These are phyloP conservation scores for Clarias pachynema DNA, from an alignment of 2,797 vertebrate species.

Conservation along the genomic window DNA sequence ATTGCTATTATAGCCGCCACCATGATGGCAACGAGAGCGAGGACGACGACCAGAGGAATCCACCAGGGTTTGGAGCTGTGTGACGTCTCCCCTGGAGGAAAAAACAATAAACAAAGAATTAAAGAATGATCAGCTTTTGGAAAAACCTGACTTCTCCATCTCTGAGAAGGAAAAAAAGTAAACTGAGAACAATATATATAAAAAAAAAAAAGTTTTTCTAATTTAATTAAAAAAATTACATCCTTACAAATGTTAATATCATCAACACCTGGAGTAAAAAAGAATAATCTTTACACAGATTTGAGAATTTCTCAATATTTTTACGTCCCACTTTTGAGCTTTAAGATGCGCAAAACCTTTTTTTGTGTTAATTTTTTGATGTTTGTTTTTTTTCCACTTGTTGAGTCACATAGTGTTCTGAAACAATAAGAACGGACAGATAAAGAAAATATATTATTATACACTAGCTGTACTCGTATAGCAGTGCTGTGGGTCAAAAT, in stretches of 20 bases:
- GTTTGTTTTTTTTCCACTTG: too few species aligned
- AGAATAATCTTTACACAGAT: neutral
- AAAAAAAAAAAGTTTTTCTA: neutral
- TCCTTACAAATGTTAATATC: neutral
- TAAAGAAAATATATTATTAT: too few species aligned
- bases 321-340: neutral
- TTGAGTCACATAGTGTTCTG: too few species aligned
- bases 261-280: too few species aligned
- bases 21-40: conserved; percentile 49
- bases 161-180: neutral
- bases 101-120: neutral
- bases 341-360: too few species aligned
- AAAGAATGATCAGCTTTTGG: neutral
- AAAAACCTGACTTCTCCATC: neutral
- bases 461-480: too few species aligned
- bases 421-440: too few species aligned
- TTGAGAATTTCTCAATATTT: neutral
- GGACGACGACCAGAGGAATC: conserved; percentile 62
- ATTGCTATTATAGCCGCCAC: conserved; percentile 58
- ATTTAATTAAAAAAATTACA: neutral
- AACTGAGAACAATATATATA: neutral
- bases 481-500: too few species aligned
- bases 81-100: conserved; percentile 25
- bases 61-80: conserved; percentile 61
- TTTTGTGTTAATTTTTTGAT: too few species aligned